Evolutionary conservation across 2,888 invertebrate genomes (phyloP), one percentile per base, ranked within the genome.

Genomic region (Lacanobia oleracea): DNA sequence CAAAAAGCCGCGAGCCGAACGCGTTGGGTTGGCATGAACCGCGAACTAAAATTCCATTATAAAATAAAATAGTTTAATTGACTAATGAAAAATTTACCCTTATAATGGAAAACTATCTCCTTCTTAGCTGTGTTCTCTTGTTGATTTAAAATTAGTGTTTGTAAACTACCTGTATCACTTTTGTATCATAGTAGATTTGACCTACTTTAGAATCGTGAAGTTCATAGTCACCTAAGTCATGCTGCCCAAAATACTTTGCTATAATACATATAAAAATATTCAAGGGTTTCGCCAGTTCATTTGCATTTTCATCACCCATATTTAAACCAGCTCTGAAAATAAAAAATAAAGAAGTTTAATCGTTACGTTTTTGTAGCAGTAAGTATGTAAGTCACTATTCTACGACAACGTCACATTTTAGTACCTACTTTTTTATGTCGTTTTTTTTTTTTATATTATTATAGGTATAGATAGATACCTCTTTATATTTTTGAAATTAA

Each of bases 251-350:
- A 93, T 97, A 98, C 86, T 97, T 96, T 54, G 97, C 97, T 60
- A 98, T 97, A 81, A 98, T 93, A 91, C 98, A 98, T 88, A 98
- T 98, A 86, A 97, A 97, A 65, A 98, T 94, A 93, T 98, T 98
- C 54, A 98, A 90, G 12, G 97, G 96, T 62, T 94, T 91, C 60
- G 96, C 96, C 56, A 94, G 90, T 68, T 90, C 86, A 80, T 85
- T 88, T 48, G 93, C 89, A 72, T 92, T 89, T 78, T 94, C 94
- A 40, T 87, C 89, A n/a, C 94, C 91, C 50, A 89, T 87, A 75
- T 93, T 90, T 78, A 96, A 87, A 70, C 88, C 88, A 40, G 94
- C 93, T 87, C 96, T 95, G 91, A 67, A 75, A 73, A 75, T 50
- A 8, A 14, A 51, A 63, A 59, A 16, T 18, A 23, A 50, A 45